These are phyloP conservation scores for Zaprionus ghesquierei DNA, from an alignment of 1,140 invertebrate species.

Conservation along the genomic window DNA sequence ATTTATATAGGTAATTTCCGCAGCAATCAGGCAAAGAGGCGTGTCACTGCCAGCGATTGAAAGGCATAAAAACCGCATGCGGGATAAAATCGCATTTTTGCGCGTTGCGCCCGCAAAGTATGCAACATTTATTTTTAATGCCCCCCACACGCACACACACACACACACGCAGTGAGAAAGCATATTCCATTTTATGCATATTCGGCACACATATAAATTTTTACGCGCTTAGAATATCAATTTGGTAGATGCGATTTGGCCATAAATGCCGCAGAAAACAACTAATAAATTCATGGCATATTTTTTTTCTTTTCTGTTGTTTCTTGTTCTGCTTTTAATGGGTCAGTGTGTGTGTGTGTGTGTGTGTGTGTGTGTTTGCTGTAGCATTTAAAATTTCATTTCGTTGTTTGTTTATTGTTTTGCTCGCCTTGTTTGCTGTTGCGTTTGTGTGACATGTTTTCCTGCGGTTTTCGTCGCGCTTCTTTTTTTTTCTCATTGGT, in stretches of 20 bases:
- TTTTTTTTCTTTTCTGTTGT: conserved; percentile 21
- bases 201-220: conserved; percentile 59
- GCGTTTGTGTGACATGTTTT: conserved; percentile 73
- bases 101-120: conserved; percentile 65
- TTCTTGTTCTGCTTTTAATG: background rate
- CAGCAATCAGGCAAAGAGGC: conserved; percentile 46
- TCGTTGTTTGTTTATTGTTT: conserved; percentile 39
- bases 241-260: conserved; percentile 73
- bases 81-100: conserved; percentile 46
- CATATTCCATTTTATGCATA: conserved; percentile 41
- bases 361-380: conserved; percentile 11
- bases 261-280: conserved; percentile 56
- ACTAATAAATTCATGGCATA: conserved; percentile 67
- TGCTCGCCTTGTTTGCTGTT: conserved; percentile 24
- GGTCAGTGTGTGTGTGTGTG: background rate
- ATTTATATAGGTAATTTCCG: conserved; percentile 31
- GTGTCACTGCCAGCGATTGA: conserved; percentile 22
- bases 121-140: conserved; percentile 74
- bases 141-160: background rate
- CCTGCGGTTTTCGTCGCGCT: conserved; percentile 47
- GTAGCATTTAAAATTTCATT: conserved; percentile 40
- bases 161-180: conserved; percentile 2
- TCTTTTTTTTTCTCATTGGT: conserved; percentile 29
- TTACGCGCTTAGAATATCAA: conserved; percentile 79
- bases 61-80: conserved; percentile 49